These are phyloP conservation scores for Barypeithes pellucidus DNA, from an alignment of 2,888 invertebrate genomes.

Conservation along the genomic window DNA sequence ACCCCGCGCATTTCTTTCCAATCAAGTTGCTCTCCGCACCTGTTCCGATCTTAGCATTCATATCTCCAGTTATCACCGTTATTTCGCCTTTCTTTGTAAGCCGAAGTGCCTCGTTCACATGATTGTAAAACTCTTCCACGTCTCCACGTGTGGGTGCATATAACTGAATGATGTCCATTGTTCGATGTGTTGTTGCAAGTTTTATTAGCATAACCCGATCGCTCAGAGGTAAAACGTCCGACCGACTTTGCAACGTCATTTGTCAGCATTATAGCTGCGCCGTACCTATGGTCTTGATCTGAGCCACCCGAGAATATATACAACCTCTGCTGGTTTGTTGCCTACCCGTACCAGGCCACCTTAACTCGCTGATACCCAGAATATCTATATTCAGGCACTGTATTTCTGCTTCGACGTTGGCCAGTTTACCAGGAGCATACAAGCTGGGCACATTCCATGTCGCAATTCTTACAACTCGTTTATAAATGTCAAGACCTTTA, in stretches of 20 bases:
- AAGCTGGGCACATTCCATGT: no score
- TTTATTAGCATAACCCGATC: slow-evolving; percentile 15
- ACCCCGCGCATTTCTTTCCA: slow-evolving; percentile 56
- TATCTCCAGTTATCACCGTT: slow-evolving; percentile 45
- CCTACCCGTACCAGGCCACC: background rate
- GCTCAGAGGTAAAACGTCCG: slow-evolving; percentile 14
- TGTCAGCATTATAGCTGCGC: background rate
- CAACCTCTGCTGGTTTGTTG: background rate
- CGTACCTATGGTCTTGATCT: slow-evolving; percentile 23
- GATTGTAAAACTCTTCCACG: slow-evolving; percentile 3
- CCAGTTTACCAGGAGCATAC: no score
- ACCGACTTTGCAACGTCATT: background rate
- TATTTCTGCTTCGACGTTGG: no score
- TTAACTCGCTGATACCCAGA: no score
- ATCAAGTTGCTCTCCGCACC: no score
- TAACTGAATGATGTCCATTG: slow-evolving; percentile 3
- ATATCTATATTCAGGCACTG: no score
- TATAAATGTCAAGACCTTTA: no score
- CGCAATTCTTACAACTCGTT: no score
- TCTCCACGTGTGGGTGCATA: slow-evolving; percentile 10
- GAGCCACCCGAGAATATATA: slow-evolving; percentile 5
- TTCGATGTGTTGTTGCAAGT: slow-evolving; percentile 1
- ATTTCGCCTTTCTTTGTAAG: slow-evolving; percentile 23
- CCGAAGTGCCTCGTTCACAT: background rate
- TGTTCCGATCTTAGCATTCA: slow-evolving; percentile 57